A percentile compares a stretch with the other conserved stretches of the same genome.
phyloP scores from a whole-genome alignment of 1,140 invertebrate genomes.

The Phortica variegata region DNA sequence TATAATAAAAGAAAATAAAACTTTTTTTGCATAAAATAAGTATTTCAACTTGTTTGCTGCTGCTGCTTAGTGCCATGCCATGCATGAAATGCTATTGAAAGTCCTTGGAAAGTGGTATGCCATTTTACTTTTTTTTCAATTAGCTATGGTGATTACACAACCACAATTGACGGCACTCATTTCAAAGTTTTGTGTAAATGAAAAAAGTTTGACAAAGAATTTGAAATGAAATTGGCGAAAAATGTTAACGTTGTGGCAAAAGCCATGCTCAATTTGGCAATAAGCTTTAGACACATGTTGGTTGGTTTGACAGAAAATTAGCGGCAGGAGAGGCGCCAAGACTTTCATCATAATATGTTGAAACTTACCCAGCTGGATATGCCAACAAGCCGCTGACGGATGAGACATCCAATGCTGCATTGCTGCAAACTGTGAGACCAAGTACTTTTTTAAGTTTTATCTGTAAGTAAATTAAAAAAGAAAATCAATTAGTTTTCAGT shows the following conservation, averaged over 20 bases:
- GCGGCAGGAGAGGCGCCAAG: constrained; percentile 9
- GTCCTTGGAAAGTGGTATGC: too few species aligned
- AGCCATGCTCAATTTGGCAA: background rate
- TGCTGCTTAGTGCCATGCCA: too few species aligned
- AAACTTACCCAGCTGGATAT: constrained; percentile 92
- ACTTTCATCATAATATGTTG: background rate
- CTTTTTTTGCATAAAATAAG: too few species aligned
- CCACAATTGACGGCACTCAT: too few species aligned
- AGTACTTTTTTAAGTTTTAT: constrained; percentile 91
- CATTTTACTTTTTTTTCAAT: too few species aligned
- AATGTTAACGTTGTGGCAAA: background rate
- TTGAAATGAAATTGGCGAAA: too few species aligned
- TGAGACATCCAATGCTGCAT: constrained; percentile 88
- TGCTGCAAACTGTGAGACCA: constrained; percentile 87
- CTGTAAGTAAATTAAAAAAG: constrained; percentile 60
- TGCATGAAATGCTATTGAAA: too few species aligned
- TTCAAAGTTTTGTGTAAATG: too few species aligned
- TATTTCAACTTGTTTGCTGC: too few species aligned
- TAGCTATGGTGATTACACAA: too few species aligned
- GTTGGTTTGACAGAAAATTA: constrained; percentile 10
- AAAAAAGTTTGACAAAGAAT: too few species aligned
- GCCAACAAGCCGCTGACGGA: constrained; percentile 81
- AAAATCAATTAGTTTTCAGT: constrained; percentile 17
- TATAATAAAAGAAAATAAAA: too few species aligned
- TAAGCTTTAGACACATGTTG: constrained; percentile 7